phyloP scores from a whole-genome alignment of 2,888 invertebrate genomes.

The Chymomyza amoena region DNA sequence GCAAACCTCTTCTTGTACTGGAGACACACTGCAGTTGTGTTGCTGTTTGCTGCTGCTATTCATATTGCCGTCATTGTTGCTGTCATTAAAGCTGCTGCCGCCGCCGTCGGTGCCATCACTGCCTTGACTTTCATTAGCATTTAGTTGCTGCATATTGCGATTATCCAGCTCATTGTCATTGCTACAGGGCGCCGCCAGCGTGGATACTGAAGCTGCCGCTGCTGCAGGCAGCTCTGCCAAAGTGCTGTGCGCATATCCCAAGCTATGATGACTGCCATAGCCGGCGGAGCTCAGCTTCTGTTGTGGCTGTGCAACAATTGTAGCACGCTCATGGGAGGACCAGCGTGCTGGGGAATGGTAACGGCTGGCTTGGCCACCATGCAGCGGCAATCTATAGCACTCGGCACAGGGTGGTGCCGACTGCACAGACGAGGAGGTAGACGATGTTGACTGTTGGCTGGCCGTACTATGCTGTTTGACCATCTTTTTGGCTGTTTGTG shows the following conservation, averaged over 20 bases:
- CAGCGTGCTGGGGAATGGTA: conserved; percentile 45
- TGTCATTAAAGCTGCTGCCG: conserved; percentile 23
- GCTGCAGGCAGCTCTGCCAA: neutral
- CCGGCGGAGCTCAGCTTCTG: conserved; percentile 28
- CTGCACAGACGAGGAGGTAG: conserved; percentile 66
- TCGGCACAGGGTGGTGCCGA: conserved; percentile 56
- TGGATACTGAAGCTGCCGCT: neutral
- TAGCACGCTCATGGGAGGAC: conserved; percentile 39
- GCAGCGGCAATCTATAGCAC: conserved; percentile 32
- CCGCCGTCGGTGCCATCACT: conserved; percentile 12
- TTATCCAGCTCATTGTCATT: conserved; percentile 1
- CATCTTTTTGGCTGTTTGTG: conserved; percentile 49
- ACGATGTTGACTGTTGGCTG: conserved; percentile 68
- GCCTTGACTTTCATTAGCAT: conserved; percentile 3
- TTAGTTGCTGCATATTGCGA: neutral
- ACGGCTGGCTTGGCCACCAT: conserved; percentile 15
- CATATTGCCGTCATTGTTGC: conserved; percentile 7
- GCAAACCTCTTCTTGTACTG: conserved; percentile 20
- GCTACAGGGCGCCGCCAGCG: conserved; percentile 7
- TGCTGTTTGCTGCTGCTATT: conserved; percentile 17
- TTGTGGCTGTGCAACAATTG: conserved; percentile 18
- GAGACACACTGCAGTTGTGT: conserved; percentile 4
- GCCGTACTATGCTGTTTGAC: conserved; percentile 64
- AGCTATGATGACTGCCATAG: conserved; percentile 27
- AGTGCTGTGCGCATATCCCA: conserved; percentile 26